Conservation (phyloP, 1,140 invertebrate genomes). For the Drosophila paulistorum region DNA sequence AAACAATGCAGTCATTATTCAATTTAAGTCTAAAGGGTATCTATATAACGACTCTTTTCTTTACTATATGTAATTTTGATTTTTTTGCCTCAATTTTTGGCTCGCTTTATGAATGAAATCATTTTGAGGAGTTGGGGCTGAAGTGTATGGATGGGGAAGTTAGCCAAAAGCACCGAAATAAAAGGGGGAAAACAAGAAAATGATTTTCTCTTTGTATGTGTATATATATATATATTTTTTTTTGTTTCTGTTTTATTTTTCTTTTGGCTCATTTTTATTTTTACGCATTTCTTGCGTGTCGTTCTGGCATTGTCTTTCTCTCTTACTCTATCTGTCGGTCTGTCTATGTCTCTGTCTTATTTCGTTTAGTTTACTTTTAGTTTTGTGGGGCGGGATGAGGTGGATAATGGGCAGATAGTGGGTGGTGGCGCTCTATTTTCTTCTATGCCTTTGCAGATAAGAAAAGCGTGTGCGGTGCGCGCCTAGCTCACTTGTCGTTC, state of each 20-base stretch:
- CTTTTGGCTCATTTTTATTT: constrained; percentile 72
- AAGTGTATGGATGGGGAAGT: no score
- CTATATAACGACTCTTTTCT: background rate
- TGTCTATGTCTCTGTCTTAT: constrained; percentile 17
- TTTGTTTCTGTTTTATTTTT: constrained; percentile 21
- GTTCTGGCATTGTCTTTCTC: constrained; percentile 40
- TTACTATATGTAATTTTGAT: background rate
- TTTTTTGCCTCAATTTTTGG: constrained; percentile 25
- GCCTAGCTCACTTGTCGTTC: constrained; percentile 57
- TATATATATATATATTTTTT: background rate
- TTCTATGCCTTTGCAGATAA: constrained; percentile 52
- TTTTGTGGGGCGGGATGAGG: constrained; percentile 26
- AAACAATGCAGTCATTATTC: no score
- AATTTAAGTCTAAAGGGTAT: background rate
- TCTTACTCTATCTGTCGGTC: background rate
- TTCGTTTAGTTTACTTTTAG: constrained; percentile 67
- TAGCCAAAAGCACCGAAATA: background rate
- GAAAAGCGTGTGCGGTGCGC: constrained; percentile 27
- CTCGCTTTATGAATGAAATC: constrained; percentile 74
- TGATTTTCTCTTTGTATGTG: constrained; percentile 62
- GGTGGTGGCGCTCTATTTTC: constrained; percentile 62
- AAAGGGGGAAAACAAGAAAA: constrained; percentile 39
- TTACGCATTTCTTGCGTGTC: constrained; percentile 80
- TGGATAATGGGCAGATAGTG: constrained; percentile 30
- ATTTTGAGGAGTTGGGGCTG: constrained; percentile 26